Evolutionary conservation across 1,140 invertebrate species (phyloP).

Genomic region (Ptiloglossa arizonensis): DNA sequence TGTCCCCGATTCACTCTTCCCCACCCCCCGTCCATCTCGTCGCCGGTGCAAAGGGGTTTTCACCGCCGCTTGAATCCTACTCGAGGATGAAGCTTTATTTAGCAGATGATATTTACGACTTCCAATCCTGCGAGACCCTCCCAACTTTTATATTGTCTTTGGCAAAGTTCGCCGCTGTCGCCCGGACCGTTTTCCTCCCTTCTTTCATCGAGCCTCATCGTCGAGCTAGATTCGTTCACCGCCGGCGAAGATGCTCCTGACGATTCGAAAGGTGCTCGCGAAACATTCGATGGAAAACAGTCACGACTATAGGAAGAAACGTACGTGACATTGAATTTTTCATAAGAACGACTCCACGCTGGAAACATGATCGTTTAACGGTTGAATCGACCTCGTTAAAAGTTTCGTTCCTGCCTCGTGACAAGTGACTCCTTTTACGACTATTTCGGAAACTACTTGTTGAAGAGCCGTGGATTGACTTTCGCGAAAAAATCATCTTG

Average conservation of each 20-base stretch:
- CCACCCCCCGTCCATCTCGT: slow-evolving; percentile 15
- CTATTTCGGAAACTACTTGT: too few species aligned
- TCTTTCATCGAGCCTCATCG: slow-evolving; percentile 51
- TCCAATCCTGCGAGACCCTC: slow-evolving; percentile 73
- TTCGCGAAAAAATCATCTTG: too few species aligned
- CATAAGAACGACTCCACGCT: too few species aligned
- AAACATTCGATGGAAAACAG: slow-evolving; percentile 48
- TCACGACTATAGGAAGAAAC: slow-evolving; percentile 21
- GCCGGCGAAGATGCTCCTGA: slow-evolving; percentile 58
- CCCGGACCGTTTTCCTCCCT: slow-evolving; percentile 47
- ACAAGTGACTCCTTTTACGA: too few species aligned
- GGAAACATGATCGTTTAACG: too few species aligned
- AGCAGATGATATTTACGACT: slow-evolving; percentile 81
- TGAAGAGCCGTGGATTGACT: too few species aligned
- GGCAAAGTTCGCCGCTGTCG: slow-evolving; percentile 56
- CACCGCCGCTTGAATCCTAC: slow-evolving; percentile 63
- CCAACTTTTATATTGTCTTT: slow-evolving; percentile 79
- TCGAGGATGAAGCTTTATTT: slow-evolving; percentile 79
- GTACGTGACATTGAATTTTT: background rate
- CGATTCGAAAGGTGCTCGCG: slow-evolving; percentile 44
- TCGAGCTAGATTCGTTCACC: slow-evolving; percentile 34
- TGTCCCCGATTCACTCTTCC: slow-evolving; percentile 69
- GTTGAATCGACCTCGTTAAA: too few species aligned
- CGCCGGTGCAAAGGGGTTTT: slow-evolving; percentile 71
- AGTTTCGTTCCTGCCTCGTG: too few species aligned